Percentiles rank a stretch among this genome's conserved stretches.
Conservation (phyloP, 2,797 vertebrate species). For the Trematomus bernacchii region DNA sequence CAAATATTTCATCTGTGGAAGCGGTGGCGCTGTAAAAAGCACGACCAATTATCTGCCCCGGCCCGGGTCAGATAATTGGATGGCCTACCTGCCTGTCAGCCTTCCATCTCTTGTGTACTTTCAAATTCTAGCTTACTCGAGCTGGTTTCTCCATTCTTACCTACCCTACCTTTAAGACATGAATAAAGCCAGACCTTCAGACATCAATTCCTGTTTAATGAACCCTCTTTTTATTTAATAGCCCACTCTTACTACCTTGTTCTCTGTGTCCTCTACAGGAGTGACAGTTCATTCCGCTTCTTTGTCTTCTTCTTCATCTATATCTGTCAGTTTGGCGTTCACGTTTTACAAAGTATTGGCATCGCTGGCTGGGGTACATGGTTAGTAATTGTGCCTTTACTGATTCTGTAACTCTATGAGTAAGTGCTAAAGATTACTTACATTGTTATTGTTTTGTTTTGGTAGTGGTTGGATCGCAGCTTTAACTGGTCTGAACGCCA, state of each 20-base stretch:
- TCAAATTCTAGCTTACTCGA: no score
- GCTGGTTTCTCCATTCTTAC: no score
- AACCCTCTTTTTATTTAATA: neutral
- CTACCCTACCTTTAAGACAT: neutral
- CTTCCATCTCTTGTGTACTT: no score
- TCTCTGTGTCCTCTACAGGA: slow-evolving; percentile 83
- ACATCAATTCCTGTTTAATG: slow-evolving; percentile 5
- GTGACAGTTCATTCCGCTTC: slow-evolving; percentile 97
- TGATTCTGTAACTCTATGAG: neutral
- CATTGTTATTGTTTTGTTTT: slow-evolving; percentile 23
- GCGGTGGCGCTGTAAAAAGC: no score
- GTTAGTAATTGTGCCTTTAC: slow-evolving; percentile 79
- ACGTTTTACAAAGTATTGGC: slow-evolving; percentile 96
- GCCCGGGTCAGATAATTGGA: no score
- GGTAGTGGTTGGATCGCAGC: slow-evolving; percentile 97
- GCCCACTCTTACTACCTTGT: neutral
- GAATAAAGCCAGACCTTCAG: neutral
- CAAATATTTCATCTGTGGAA: no score
- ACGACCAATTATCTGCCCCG: no score
- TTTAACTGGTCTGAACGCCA: slow-evolving; percentile 94
- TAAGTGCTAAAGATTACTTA: neutral
- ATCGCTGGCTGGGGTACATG: slow-evolving; percentile 97
- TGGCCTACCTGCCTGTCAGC: no score
- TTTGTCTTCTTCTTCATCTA: slow-evolving; percentile 99
- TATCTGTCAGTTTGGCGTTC: slow-evolving; percentile 98